Percentiles rank a stretch among this genome's conserved stretches.
phyloP scores from a whole-genome alignment of 1,140 invertebrate genomes.

The Cyphomyrmex costatus region DNA sequence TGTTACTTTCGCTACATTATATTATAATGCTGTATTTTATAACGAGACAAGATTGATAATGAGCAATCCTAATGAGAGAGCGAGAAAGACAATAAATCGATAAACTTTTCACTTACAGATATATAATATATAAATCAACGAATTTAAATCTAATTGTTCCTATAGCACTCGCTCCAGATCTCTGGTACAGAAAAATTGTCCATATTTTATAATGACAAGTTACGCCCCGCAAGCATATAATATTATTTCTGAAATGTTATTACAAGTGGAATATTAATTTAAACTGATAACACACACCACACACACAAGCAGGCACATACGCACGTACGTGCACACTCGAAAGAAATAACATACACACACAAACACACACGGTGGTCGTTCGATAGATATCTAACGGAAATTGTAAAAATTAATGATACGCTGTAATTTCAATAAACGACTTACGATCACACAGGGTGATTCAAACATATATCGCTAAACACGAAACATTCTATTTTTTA shows the following conservation, averaged over 20 bases:
- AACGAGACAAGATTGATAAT: conserved; percentile 28
- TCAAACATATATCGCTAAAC: conserved; percentile 23
- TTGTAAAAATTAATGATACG: conserved; percentile 24
- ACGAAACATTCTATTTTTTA: background rate
- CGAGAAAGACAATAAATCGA: conserved; percentile 33
- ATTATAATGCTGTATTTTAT: conserved; percentile 40
- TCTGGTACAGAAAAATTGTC: conserved; percentile 18
- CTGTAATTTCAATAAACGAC: conserved; percentile 17
- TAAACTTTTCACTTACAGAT: conserved; percentile 15
- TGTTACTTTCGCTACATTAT: conserved; percentile 9
- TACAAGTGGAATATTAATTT: conserved; percentile 33
- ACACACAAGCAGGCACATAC: background rate
- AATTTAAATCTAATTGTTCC: conserved; percentile 39
- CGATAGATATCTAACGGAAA: conserved; percentile 22
- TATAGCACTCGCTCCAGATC: conserved; percentile 10
- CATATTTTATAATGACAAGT: conserved; percentile 39
- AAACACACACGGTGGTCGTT: conserved; percentile 1
- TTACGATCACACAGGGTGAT: conserved; percentile 19
- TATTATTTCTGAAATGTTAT: conserved; percentile 24
- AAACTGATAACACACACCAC: conserved; percentile 1
- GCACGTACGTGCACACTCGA: background rate
- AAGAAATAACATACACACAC: conserved; percentile 15
- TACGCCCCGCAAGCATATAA: conserved; percentile 46
- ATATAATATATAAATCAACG: conserved; percentile 43
- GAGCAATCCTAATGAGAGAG: conserved; percentile 18